Base-by-base conservation (phyloP, 2,888 invertebrate genomes). In the Acleris sparsana region DNA sequence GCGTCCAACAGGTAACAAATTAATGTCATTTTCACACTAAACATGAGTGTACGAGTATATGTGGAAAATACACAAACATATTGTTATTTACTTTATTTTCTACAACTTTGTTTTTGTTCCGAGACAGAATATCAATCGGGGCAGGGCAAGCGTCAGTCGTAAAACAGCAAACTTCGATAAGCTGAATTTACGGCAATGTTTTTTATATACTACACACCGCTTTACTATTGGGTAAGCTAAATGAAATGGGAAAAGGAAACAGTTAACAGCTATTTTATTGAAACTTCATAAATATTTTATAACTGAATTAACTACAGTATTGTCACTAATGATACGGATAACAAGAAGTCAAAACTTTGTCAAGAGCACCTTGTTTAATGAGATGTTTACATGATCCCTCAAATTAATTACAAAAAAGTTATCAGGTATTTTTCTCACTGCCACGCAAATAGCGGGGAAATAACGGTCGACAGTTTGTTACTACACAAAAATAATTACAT, bases 1-100 rank as follows among this genome's bases (percentile, higher is more conserved):
- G 94, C 83, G 93, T 95, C 67, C 94, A 95, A 83, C 95, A 96
- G 94, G 96, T 96, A 92, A 92, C 13, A 39, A 39, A 39, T 39
- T 13, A 89, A 80, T 1, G 16, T 20, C 29, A 7, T 49, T 33
- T 33, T 33, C 11, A 25, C 33, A 9, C 33, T 33, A 9, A 9
- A 9, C 33, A 33, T 33, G 9, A 33, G 33, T 33, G 33, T 33
- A 7, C n/a, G n/a, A n/a, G n/a, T n/a, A 7, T 9, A 2, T 29
- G 9, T 29, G 29, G 7, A 0, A 29, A 29, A 29, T 29, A 33
- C 33, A 33, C 16, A 13, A 39, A 39, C 18, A 33, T 25, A 17
- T 56, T 63, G 17, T 53, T 63, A 68, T 68, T 60, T 59, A 65
- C 64, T 20, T 18, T 55, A 63, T 58, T 53, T 49, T 43, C 29